phyloP scores from a whole-genome alignment of 1,140 invertebrate species.

The Chironomus striatipennis region DNA sequence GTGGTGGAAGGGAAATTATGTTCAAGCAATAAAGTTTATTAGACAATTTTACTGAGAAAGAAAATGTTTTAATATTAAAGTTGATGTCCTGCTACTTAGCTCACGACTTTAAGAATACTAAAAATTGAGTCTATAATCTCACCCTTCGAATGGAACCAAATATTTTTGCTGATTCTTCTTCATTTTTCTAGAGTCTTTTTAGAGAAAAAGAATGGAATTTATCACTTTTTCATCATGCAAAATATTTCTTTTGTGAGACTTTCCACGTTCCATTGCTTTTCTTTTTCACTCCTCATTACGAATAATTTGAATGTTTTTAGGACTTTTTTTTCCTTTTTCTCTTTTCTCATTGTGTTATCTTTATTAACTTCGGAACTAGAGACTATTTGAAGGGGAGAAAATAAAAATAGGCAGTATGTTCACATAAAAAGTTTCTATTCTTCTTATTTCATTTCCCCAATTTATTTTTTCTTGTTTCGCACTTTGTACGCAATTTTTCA shows the following conservation, averaged over 20 bases:
- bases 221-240: not conserved
- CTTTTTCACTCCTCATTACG: conserved; percentile 10
- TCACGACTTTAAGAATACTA: not conserved
- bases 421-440: not conserved
- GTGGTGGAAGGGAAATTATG: not conserved
- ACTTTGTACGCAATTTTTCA: too few species aligned
- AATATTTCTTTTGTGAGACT: not conserved
- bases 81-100: conserved; percentile 11
- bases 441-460: too few species aligned
- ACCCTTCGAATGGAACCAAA: too few species aligned
- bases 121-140: not conserved
- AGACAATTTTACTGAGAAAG: not conserved
- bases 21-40: conserved; percentile 4
- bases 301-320: conserved; percentile 10
- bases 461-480: too few species aligned
- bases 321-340: not conserved
- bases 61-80: not conserved
- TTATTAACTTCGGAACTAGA: not conserved
- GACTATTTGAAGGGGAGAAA: not conserved
- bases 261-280: not conserved
- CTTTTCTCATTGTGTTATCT: not conserved
- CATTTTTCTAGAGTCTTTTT: not conserved
- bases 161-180: not conserved
- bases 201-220: not conserved
- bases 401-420: not conserved